Base-by-base conservation (phyloP, 2,113 vertebrate genomes). In the Petroica traversi region DNA sequence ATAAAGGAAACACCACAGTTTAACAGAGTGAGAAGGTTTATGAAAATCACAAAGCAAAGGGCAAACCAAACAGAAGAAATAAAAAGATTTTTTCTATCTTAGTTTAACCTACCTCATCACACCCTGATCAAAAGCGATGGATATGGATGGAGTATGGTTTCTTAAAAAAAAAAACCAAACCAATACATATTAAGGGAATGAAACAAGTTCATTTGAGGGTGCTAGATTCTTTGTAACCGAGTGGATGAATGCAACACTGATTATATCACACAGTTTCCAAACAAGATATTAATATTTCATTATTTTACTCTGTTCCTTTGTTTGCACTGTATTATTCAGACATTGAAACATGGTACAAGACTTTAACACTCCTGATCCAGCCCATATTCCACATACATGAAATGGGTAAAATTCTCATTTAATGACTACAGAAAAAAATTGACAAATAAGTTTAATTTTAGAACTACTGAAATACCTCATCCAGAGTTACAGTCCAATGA, bases 231-330 rank as follows among this genome's bases (percentile, higher is more conserved):
- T 93, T 89, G 28, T 71, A 88, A 58, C 71, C 86, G 48, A 66
- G 24, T 52, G 71, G 72, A 85, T 96, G 75, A 84, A 19, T 11
- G 41, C 33, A 78, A 23, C 6, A 1, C 59, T 76, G 81, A 92
- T 18, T 91, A 62, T 95, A 59, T 93, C 77, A 85, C 11, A 40
- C 11, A 51, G 55, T 93, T 88, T 79, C 84, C 61, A 93, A 94
- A 87, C 29, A 93, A 20, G 38, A 36, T 83, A 90, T 88, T 92
- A 77, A 64, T 73, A 92, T 97, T 95, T 97, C 58, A 91, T 92
- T 94, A 85, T 90, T 93, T 92, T 94, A 59, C 45, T 52, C 48
- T 34, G 13, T 12, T 81, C 19, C 14, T 83, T 73, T 76, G 28
- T 33, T 92, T 85, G 31, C 25, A 54, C 49, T 92, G 81, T 62